Percentiles rank a stretch among this genome's conserved stretches.
Conservation (phyloP, 2,113 vertebrate species). For the Leucosticte australis region DNA sequence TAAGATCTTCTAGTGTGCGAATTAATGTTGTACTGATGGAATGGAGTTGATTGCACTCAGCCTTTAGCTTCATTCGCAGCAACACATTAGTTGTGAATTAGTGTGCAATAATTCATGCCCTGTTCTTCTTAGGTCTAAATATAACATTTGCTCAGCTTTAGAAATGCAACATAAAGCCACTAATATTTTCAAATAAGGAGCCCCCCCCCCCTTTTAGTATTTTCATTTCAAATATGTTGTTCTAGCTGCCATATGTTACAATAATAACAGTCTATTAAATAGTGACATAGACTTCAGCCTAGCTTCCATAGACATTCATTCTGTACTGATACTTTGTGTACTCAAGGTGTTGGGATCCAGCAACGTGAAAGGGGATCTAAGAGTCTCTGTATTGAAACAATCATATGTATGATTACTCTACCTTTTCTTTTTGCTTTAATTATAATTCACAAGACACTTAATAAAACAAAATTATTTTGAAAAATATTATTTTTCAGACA, state of each 20-base stretch:
- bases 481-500: background rate
- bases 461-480: background rate
- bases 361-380: background rate
- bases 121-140: slow-evolving; percentile 74
- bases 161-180: slow-evolving; percentile 67
- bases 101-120: slow-evolving; percentile 75
- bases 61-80: slow-evolving; percentile 69
- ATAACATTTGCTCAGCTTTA: slow-evolving; percentile 75
- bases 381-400: background rate
- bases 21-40: slow-evolving; percentile 73
- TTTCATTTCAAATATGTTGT: slow-evolving; percentile 68
- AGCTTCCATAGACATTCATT: background rate
- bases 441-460: background rate
- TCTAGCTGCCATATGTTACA: slow-evolving; percentile 59
- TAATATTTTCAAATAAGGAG: slow-evolving; percentile 74
- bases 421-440: background rate
- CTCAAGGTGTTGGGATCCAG: background rate
- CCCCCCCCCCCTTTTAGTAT: slow-evolving; percentile 15
- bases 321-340: background rate
- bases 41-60: slow-evolving; percentile 68
- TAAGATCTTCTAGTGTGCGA: slow-evolving; percentile 61
- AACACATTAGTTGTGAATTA: slow-evolving; percentile 74
- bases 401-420: background rate
- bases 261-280: slow-evolving; percentile 58
- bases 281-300: background rate